A percentile compares a stretch with the other conserved stretches of the same genome.
Conservation (phyloP, 2,888 invertebrate species). For the Lacanobia oleracea region DNA sequence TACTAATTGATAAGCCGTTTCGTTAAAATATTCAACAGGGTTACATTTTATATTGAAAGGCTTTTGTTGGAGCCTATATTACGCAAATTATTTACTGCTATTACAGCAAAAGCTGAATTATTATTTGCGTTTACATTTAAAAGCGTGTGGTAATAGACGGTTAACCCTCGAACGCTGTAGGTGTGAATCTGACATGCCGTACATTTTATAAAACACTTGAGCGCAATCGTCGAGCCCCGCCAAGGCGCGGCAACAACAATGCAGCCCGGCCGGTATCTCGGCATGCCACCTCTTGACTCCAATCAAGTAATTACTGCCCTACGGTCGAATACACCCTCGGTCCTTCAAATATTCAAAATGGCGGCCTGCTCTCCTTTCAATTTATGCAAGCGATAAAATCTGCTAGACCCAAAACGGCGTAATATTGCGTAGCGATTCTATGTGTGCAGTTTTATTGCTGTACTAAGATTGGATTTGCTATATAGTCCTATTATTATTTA, state of each 20-base stretch:
- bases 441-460: constrained; percentile 42
- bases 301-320: constrained; percentile 90
- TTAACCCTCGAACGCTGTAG: constrained; percentile 86
- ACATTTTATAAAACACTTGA: constrained; percentile 83
- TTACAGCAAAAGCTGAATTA: constrained; percentile 32
- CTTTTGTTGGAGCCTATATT: constrained; percentile 58
- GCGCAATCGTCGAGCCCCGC: constrained; percentile 72
- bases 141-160: constrained; percentile 69
- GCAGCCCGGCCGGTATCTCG: constrained; percentile 83
- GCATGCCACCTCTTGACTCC: constrained; percentile 89
- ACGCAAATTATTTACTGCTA: constrained; percentile 61
- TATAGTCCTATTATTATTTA: constrained; percentile 73
- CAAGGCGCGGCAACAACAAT: constrained; percentile 81
- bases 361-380: constrained; percentile 79
- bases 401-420: constrained; percentile 55
- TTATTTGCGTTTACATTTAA: constrained; percentile 33
- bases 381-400: constrained; percentile 84
- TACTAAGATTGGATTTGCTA: constrained; percentile 25
- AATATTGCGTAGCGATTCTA: constrained; percentile 10
- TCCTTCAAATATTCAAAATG: constrained; percentile 88
- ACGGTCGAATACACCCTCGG: constrained; percentile 86
- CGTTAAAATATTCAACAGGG: constrained; percentile 71
- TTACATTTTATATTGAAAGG: constrained; percentile 67
- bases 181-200: constrained; percentile 83
- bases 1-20: constrained; percentile 80